Evolutionary conservation across 1,140 invertebrate species (phyloP).

Genomic region (Drosophila micromelanica): DNA sequence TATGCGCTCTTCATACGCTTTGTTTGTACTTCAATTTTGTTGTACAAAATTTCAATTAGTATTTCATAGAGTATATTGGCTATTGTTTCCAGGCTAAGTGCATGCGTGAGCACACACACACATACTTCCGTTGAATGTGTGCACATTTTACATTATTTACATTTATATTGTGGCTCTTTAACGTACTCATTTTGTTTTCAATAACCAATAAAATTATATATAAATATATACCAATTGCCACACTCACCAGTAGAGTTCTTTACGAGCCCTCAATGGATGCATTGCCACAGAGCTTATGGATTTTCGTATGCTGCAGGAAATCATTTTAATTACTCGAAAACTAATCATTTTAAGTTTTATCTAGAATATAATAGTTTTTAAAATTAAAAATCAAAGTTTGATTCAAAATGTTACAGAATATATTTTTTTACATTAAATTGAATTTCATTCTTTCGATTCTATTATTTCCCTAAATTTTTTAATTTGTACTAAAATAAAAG

Average conservation of each 20-base stretch:
- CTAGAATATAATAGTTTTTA: too few species aligned
- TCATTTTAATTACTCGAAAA: slow-evolving; percentile 12
- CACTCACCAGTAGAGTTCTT: slow-evolving; percentile 26
- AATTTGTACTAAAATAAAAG: too few species aligned
- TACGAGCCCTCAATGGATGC: neutral
- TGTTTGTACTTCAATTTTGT: slow-evolving; percentile 70
- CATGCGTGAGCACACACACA: slow-evolving; percentile 17
- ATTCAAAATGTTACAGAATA: too few species aligned
- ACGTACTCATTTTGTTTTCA: slow-evolving; percentile 46
- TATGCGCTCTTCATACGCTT: slow-evolving; percentile 57
- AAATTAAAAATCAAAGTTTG: too few species aligned
- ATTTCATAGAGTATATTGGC: slow-evolving; percentile 75
- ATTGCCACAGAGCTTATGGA: neutral
- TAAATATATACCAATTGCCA: slow-evolving; percentile 26
- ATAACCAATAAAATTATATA: slow-evolving; percentile 54
- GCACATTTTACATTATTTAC: slow-evolving; percentile 32
- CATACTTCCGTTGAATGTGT: slow-evolving; percentile 35
- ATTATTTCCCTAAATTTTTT: too few species aligned
- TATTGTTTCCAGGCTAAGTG: slow-evolving; percentile 77
- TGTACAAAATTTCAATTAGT: slow-evolving; percentile 79
- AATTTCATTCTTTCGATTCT: too few species aligned
- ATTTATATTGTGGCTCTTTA: slow-evolving; percentile 41
- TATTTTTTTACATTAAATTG: too few species aligned
- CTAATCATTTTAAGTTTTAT: too few species aligned
- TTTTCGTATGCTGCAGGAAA: neutral